Percentiles rank a stretch among this genome's conserved stretches.
phyloP scores from a whole-genome alignment of 1,140 invertebrate species.

The Pygmarrhopalites habei region DNA sequence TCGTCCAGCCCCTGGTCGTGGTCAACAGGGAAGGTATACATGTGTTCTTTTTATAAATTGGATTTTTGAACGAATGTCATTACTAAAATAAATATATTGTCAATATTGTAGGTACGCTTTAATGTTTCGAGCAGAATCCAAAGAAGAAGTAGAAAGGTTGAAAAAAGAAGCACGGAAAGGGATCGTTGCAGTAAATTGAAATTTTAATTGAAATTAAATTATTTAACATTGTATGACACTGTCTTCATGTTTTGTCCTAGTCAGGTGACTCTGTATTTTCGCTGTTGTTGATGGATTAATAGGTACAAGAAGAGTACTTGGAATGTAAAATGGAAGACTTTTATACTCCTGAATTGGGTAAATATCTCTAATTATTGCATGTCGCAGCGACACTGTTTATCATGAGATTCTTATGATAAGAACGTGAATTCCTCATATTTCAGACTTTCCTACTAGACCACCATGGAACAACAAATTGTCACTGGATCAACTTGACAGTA shows the following conservation, averaged over 20 bases:
- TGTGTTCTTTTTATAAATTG: conserved; percentile 9
- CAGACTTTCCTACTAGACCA: conserved; percentile 74
- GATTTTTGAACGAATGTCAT: not conserved
- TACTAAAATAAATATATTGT: not conserved
- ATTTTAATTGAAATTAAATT: no score
- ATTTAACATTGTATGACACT: no score
- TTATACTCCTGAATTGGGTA: conserved; percentile 63
- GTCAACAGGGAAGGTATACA: conserved; percentile 2
- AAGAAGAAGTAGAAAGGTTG: conserved; percentile 56
- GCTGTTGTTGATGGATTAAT: no score
- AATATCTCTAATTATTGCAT: no score
- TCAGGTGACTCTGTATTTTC: no score
- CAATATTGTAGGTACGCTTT: conserved; percentile 5
- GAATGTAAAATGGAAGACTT: conserved; percentile 64
- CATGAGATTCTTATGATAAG: no score
- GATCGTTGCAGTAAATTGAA: conserved; percentile 49
- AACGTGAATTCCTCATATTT: no score
- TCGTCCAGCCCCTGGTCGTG: not conserved
- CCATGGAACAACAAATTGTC: conserved; percentile 67
- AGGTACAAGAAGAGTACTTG: conserved; percentile 53
- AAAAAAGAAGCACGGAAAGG: conserved; percentile 55
- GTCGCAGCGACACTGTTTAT: no score
- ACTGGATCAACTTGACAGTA: conserved; percentile 61
- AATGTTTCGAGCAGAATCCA: conserved; percentile 60
- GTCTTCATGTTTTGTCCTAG: no score